phyloP scores from a whole-genome alignment of 1,140 invertebrate species.

The Stegodyphus mimosarum region DNA sequence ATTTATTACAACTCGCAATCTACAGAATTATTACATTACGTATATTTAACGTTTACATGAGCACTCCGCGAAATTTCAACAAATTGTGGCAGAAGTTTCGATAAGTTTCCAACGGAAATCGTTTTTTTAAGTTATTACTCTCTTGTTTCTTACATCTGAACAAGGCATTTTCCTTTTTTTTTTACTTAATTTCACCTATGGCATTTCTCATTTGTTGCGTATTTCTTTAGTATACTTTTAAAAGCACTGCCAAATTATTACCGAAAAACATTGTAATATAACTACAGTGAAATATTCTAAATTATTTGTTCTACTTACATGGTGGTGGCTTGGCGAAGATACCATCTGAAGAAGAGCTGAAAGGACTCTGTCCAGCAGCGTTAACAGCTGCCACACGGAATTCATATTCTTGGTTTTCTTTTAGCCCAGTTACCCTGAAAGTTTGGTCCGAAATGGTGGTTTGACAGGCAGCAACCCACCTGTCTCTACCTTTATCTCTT shows the following conservation, averaged over 20 bases:
- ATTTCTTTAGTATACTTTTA: too few species aligned
- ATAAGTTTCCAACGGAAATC: too few species aligned
- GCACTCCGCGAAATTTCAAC: neutral
- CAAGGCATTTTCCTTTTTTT: neutral
- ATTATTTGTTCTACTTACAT: constrained; percentile 70
- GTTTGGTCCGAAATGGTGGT: constrained; percentile 80
- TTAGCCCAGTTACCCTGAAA: constrained; percentile 86
- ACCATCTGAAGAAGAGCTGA: constrained; percentile 88
- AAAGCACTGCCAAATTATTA: too few species aligned
- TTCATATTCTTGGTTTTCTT: constrained; percentile 91
- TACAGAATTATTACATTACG: neutral
- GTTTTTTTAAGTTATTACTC: neutral
- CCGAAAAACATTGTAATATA: too few species aligned
- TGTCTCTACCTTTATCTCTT: constrained; percentile 88
- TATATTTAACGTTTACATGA: neutral
- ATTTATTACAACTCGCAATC: neutral
- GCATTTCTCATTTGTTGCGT: constrained; percentile 68
- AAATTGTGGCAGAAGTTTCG: neutral
- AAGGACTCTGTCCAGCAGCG: constrained; percentile 82
- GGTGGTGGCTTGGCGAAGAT: constrained; percentile 89
- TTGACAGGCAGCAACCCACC: constrained; percentile 84
- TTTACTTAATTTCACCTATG: constrained; percentile 95
- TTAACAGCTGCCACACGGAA: constrained; percentile 90
- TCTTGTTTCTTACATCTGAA: neutral
- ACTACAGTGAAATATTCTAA: too few species aligned